Evolutionary conservation across 2,113 vertebrate genomes (phyloP).

Genomic region (Galeopterus variegatus): DNA sequence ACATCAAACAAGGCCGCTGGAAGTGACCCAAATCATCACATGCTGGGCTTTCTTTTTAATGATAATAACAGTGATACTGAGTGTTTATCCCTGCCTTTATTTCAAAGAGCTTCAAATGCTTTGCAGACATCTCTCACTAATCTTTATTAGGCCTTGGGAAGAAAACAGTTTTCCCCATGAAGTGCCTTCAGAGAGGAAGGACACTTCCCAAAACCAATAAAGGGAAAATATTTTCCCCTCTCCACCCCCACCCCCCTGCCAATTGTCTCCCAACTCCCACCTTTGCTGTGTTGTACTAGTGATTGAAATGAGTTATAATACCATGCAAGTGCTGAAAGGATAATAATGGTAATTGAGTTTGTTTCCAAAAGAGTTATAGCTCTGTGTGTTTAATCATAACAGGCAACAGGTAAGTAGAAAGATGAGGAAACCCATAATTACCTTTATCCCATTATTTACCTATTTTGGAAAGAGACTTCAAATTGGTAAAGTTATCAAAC

Average conservation of each 20-base stretch:
- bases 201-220: constrained; percentile 41
- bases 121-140: constrained; percentile 64
- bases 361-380: constrained; percentile 71
- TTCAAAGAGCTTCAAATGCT: constrained; percentile 73
- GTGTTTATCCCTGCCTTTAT: constrained; percentile 63
- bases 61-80: constrained; percentile 63
- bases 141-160: constrained; percentile 72
- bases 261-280: constrained; percentile 25
- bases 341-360: constrained; percentile 74
- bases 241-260: neutral
- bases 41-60: constrained; percentile 76
- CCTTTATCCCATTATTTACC: constrained; percentile 70
- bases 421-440: constrained; percentile 73
- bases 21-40: constrained; percentile 77
- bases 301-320: constrained; percentile 42
- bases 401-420: constrained; percentile 67
- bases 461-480: constrained; percentile 55
- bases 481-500: constrained; percentile 59
- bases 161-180: constrained; percentile 60
- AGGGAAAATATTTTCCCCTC: constrained; percentile 17
- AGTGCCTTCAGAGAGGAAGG: constrained; percentile 14
- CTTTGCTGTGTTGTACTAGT: neutral
- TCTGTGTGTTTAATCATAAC: constrained; percentile 71
- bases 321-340: constrained; percentile 65
- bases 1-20: constrained; percentile 81